Evolutionary conservation across 2,797 vertebrate species (phyloP), one percentile per base, ranked within the genome.

Genomic region (Lates japonicus): DNA sequence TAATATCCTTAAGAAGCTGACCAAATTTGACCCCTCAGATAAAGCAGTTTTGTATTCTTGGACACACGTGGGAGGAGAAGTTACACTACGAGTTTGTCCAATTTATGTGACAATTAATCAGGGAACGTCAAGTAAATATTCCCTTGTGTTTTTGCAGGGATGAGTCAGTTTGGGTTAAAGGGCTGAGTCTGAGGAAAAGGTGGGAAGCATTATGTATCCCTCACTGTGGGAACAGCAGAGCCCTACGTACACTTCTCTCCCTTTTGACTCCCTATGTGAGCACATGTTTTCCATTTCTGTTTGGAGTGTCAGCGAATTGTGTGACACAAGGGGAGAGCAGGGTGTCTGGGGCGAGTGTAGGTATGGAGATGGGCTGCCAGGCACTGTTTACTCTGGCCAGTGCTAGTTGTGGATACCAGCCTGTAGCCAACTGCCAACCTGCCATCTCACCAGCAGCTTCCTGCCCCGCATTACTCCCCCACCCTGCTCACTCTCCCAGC

Each of bases 311-410:
- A 83, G 83, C 41, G 22, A 79, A 79, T 81, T 74, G 74, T 86
- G 84, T 75, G 87, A 89, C 87, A 85, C 60, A 49, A 72, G 76
- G 42, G 46, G 48, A 57, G 73, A 64, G 16, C 46, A 33, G 80
- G 64, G 76, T 55, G 82, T 74, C 78, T 75, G 20, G 48, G 72
- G 46, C 13, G 74, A 58, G 60, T 59, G 62, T 46, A 8, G 76
- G 49, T 37, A 70, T 60, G 55, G 64, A 69, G 66, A 74, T 59
- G 68, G 66, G n/a, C 81, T 87, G 81, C 84, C 85, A 80, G 79
- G 55, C 61, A 7, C 59, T 89, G 82, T 92, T 94, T 90, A 86
- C 83, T 74, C 89, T 92, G 92, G 90, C 87, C 68, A 54, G 80
- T 41, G 61, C n/a, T 76, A 54, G 58, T 70, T 70, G 70, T 79